Evolutionary conservation across 2,113 vertebrate species (phyloP), one percentile per base, ranked within the genome.

Genomic region (Puffinus mauretanicus): DNA sequence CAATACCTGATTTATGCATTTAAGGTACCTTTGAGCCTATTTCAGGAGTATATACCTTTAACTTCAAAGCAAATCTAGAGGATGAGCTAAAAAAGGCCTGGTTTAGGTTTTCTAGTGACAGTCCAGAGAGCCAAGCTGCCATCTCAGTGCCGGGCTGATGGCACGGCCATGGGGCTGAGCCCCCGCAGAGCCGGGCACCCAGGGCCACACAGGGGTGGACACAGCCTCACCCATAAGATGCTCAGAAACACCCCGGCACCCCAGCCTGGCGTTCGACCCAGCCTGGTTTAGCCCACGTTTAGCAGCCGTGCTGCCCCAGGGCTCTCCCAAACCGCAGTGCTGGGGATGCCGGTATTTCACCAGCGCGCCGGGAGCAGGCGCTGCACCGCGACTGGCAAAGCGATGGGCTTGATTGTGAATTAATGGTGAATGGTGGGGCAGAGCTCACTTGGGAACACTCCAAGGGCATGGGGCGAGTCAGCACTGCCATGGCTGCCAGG

Each of bases 201-300:
- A 52, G 11, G 27, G 8, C 22, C 4, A 55, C 1, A 1, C 16
- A 25, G 22, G 8, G 13, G 6, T 0, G 1, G n/a, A 38, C 26
- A 69, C 36, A 75, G 27, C 13, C 32, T 89, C 30, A 38, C 22
- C n/a, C n/a, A 21, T 20, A 38, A 49, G 66, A n/a, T n/a, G 42
- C 26, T 69, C 26, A 49, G 47, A 55, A 88, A 49, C 9, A 44
- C 5, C 44, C 11, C 2, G 0, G 22, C 2, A 1, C 8, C 65
- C 24, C 27, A 77, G 36, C 24, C 38, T 65, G 20, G n/a, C 0
- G 2, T 67, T 17, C 1, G 0, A 25, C 27, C n/a, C 52, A 36
- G 34, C 58, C 46, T 7, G 36, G 32, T 40, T n/a, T 36, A 77
- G 16, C 21, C 76, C 29, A 11, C 1, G 5, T 52, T n/a, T 40